Evolutionary conservation across 2,797 vertebrate genomes (phyloP).

Genomic region (Trachops cirrhosus): DNA sequence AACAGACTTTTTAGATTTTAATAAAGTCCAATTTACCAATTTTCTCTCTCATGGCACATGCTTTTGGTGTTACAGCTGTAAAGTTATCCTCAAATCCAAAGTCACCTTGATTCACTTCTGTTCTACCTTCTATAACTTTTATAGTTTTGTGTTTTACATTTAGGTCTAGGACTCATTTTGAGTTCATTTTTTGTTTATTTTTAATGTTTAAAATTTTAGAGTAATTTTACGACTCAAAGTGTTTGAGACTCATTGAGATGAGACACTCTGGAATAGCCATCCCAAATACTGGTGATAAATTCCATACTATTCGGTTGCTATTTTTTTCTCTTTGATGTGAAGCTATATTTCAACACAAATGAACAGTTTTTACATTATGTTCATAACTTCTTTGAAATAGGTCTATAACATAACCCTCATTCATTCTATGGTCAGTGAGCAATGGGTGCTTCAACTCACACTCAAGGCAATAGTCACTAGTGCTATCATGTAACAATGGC

Average conservation of each 20-base stretch:
- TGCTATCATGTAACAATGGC: not conserved
- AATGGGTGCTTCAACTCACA: not conserved
- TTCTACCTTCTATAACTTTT: not conserved
- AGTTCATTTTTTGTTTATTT: not conserved
- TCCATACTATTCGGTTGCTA: not conserved
- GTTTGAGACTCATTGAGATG: not conserved
- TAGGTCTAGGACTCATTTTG: not conserved
- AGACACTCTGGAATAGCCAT: not conserved
- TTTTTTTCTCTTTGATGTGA: not conserved
- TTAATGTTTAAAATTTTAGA: conserved; percentile 4
- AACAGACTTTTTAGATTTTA: not conserved
- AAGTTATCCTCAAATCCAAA: not conserved
- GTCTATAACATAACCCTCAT: not conserved
- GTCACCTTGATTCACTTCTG: not conserved
- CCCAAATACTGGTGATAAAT: not conserved
- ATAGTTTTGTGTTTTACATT: not conserved
- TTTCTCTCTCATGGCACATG: not conserved
- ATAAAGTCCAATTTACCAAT: not conserved
- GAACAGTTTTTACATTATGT: not conserved
- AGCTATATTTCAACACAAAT: not conserved
- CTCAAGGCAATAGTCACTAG: not conserved
- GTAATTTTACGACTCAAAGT: not conserved
- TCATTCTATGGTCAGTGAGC: not conserved
- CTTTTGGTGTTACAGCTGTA: not conserved
- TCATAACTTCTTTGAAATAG: not conserved